Percentiles rank a stretch among this genome's conserved stretches.
These are phyloP conservation scores for Bathynomus jamesi DNA, from an alignment of 1,140 invertebrate species.

Conservation along the genomic window DNA sequence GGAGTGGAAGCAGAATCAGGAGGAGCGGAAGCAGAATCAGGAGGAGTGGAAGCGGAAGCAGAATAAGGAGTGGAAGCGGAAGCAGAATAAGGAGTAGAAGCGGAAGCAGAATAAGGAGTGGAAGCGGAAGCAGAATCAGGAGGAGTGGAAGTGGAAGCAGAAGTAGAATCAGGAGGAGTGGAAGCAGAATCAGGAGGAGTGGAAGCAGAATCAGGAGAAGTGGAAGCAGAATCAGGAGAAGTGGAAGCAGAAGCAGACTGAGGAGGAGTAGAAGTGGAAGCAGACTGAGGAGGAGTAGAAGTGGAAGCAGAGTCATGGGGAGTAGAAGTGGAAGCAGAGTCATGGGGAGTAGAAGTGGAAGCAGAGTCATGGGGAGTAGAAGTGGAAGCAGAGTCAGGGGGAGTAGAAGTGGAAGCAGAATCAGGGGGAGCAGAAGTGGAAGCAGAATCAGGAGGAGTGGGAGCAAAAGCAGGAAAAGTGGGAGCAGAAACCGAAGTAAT, in stretches of 20 bases:
- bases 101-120: too few species aligned
- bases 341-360: too few species aligned
- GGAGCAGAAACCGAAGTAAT: neutral
- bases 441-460: slow-evolving; percentile 8
- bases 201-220: too few species aligned
- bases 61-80: too few species aligned
- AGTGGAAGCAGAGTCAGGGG: slow-evolving; percentile 9
- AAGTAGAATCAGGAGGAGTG: slow-evolving; percentile 23
- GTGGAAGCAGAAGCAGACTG: slow-evolving; percentile 20
- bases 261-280: slow-evolving; percentile 31
- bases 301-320: too few species aligned
- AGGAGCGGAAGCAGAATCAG: too few species aligned
- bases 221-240: neutral
- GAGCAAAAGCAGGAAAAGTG: slow-evolving; percentile 1
- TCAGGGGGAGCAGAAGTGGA: slow-evolving; percentile 19
- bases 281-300: too few species aligned
- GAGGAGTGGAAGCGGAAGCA: slow-evolving; percentile 16
- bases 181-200: slow-evolving; percentile 4
- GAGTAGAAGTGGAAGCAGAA: slow-evolving; percentile 6
- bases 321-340: slow-evolving; percentile 19
- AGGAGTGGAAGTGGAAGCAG: neutral
- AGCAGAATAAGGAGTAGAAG: too few species aligned
- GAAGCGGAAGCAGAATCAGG: slow-evolving; percentile 11
- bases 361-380: too few species aligned
- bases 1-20: slow-evolving; percentile 37